Base-by-base conservation (phyloP, 1,140 invertebrate species). In the Aphelinus certus region DNA sequence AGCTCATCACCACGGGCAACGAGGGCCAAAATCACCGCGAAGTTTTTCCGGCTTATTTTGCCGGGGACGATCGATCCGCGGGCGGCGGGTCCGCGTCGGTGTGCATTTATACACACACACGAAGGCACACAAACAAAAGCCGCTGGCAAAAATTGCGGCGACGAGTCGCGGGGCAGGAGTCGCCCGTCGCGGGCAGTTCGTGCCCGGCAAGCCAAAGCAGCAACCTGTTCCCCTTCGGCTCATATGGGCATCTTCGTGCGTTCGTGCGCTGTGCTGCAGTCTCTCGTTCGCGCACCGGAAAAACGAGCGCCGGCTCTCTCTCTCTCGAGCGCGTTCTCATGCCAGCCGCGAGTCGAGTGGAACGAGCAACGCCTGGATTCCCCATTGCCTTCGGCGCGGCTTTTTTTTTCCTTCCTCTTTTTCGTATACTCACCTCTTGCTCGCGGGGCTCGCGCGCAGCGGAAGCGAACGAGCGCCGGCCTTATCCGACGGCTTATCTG, bases 131-230 rank as follows among this genome's bases (percentile, higher is more conserved):
- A 72, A 57, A 71, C 48, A 60, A 49, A 26, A 2, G 58, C 46
- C 60, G 61, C 26, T 10, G 5, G 49, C 42, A 63, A 62, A 71
- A 71, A 71, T 71, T 26, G 60, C 60, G 67, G 3, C 53, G 7
- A 6, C 1, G 9, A 6, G 42, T 53, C 46, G 10, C 64, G 55
- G 66, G 10, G 72, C 62, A 68, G 63, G 68, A 74, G 48, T 73
- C 5, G 7, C n/a, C 2, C 57, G 61, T 48, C 57, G 9, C 65
- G 26, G 9, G 49, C 58, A 45, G 65, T 68, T 75, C 73, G 73
- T 75, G 73, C 67, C 64, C 55, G 60, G 73, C 66, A 65, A 75
- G 58, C 10, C 43, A 10, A 70, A 75, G 51, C 26, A 26, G 49
- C 55, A 70, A 75, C 66, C 67, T 63, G 72, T 74, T 74, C 51